phyloP scores from a whole-genome alignment of 2,797 vertebrate genomes.

The Tiaroga cobitis region DNA sequence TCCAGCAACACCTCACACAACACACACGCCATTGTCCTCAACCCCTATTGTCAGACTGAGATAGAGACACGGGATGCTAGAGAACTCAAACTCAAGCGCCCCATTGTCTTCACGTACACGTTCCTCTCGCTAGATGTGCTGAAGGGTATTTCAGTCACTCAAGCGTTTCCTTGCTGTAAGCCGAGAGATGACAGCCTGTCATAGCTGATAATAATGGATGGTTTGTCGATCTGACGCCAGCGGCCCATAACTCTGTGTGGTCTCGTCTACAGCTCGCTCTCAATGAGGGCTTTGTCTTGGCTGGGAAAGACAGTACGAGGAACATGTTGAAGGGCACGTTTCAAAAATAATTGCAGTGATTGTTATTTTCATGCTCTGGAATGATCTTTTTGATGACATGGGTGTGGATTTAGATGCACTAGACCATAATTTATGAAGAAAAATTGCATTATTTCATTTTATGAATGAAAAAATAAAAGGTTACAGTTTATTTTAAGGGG shows the following conservation, averaged over 20 bases:
- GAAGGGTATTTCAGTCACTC: slow-evolving; percentile 55
- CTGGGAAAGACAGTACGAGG: slow-evolving; percentile 8
- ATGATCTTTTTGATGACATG: not conserved
- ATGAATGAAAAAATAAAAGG: not conserved
- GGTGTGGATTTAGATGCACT: not conserved
- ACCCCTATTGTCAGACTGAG: slow-evolving; percentile 52
- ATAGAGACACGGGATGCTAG: slow-evolving; percentile 29
- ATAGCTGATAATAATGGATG: slow-evolving; percentile 57
- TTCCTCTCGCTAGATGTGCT: slow-evolving; percentile 36
- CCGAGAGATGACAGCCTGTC: slow-evolving; percentile 58
- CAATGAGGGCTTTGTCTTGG: slow-evolving; percentile 52
- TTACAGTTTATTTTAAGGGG: too few species aligned
- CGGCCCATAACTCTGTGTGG: slow-evolving; percentile 55
- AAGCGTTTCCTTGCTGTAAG: slow-evolving; percentile 54
- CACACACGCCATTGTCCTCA: slow-evolving; percentile 23
- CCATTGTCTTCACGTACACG: slow-evolving; percentile 37
- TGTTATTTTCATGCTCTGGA: not conserved
- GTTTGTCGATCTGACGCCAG: slow-evolving; percentile 50
- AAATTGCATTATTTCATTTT: not conserved
- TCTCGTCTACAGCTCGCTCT: slow-evolving; percentile 24
- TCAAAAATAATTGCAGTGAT: not conserved
- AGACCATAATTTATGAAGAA: not conserved
- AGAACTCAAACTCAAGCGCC: slow-evolving; percentile 42
- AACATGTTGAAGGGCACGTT: slow-evolving; percentile 3
- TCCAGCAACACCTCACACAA: slow-evolving; percentile 37